Percentiles rank a stretch among this genome's conserved stretches.
phyloP scores from a whole-genome alignment of 2,888 invertebrate genomes.

The Limulus polyphemus region DNA sequence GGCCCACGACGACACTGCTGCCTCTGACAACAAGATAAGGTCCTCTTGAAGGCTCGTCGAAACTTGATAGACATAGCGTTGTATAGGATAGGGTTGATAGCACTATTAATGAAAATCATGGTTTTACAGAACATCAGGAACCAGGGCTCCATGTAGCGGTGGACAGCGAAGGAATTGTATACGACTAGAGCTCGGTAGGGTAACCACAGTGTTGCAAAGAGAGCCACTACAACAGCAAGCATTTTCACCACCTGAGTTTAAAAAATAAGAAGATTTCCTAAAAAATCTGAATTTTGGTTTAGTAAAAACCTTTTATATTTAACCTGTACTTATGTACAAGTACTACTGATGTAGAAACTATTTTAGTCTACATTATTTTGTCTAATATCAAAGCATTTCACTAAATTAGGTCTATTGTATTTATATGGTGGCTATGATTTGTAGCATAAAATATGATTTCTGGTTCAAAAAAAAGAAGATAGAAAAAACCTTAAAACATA shows the following conservation, averaged over 20 bases:
- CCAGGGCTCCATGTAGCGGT: slow-evolving; percentile 44
- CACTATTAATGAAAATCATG: slow-evolving; percentile 50
- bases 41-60: slow-evolving; percentile 45
- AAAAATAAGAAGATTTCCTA: slow-evolving; percentile 2
- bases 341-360: too few relatives aligned
- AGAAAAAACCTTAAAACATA: too few relatives aligned
- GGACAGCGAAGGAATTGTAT: slow-evolving; percentile 47
- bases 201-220: slow-evolving; percentile 50
- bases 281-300: too few relatives aligned
- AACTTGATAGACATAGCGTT: slow-evolving; percentile 51
- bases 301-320: too few relatives aligned
- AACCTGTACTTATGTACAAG: too few relatives aligned
- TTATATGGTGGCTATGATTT: too few relatives aligned
- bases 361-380: too few relatives aligned
- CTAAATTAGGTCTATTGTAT: too few relatives aligned
- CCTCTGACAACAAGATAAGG: slow-evolving; percentile 33
- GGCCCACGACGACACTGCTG: too few relatives aligned
- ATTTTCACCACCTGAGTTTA: slow-evolving; percentile 48
- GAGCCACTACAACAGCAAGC: slow-evolving; percentile 47
- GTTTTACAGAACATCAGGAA: slow-evolving; percentile 48
- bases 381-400: too few relatives aligned
- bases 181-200: slow-evolving; percentile 49
- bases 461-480: too few relatives aligned
- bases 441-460: too few relatives aligned
- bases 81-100: slow-evolving; percentile 52